phyloP scores from a whole-genome alignment of 2,888 invertebrate genomes.

The Serripes groenlandicus region DNA sequence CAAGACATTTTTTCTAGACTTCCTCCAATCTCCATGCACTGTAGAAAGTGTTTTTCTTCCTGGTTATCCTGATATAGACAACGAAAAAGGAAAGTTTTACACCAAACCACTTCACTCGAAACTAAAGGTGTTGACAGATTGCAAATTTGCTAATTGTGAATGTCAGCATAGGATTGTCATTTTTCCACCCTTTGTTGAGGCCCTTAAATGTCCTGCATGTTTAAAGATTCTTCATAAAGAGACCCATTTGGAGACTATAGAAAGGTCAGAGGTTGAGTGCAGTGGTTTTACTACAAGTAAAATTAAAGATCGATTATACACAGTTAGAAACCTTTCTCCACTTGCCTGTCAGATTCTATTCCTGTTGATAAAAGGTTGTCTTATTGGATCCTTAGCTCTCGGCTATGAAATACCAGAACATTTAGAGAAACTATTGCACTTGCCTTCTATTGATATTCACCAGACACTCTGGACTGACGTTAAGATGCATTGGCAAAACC shows the following conservation, averaged over 20 bases:
- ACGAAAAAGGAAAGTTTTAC: too few species aligned
- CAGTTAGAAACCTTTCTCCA: conserved; percentile 33
- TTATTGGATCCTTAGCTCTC: conserved; percentile 43
- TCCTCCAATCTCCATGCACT: background rate
- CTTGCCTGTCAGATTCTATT: conserved; percentile 18
- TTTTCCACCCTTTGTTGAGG: background rate
- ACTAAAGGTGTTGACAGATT: too few species aligned
- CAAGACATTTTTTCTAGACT: conserved; percentile 6
- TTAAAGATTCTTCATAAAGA: background rate
- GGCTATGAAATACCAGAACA: background rate
- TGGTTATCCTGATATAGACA: too few species aligned
- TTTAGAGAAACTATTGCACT: background rate
- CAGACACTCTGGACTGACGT: background rate
- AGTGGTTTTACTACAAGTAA: background rate
- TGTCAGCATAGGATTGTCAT: conserved; percentile 1
- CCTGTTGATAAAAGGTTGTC: conserved; percentile 38
- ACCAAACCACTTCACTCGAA: too few species aligned
- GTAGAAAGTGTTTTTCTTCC: too few species aligned
- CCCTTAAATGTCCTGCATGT: background rate
- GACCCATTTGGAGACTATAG: background rate
- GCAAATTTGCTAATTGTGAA: background rate
- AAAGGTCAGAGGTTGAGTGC: background rate
- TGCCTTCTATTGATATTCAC: conserved; percentile 2
- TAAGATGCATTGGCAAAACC: conserved; percentile 5
- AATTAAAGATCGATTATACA: background rate